phyloP scores from a whole-genome alignment of 2,888 invertebrate genomes.

The Palloptera scutellata region DNA sequence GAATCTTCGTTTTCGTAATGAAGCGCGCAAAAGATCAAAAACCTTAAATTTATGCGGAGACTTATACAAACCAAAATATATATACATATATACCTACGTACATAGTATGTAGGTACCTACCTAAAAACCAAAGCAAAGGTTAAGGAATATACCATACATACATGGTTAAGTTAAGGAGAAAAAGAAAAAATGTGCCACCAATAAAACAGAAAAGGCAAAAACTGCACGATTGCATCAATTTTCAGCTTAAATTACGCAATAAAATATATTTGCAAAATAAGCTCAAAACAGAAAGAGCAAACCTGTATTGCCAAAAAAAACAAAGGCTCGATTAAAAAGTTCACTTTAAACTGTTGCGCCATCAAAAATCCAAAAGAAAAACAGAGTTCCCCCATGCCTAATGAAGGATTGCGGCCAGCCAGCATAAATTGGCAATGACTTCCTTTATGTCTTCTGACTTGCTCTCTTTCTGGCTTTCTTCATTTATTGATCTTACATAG shows the following conservation, averaged over 20 bases:
- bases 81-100: conserved; percentile 6
- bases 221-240: conserved; percentile 29
- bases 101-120: too few species aligned
- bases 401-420: not conserved
- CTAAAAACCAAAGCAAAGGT: conserved; percentile 12
- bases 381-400: not conserved
- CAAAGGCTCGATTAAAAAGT: not conserved
- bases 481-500: not conserved
- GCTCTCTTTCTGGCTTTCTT: not conserved
- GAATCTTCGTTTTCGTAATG: conserved; percentile 30
- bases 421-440: too few species aligned
- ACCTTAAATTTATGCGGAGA: conserved; percentile 35
- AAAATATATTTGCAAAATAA: conserved; percentile 10
- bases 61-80: conserved; percentile 17
- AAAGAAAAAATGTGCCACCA: not conserved
- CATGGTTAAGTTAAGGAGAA: not conserved
- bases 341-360: conserved; percentile 2
- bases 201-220: not conserved
- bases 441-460: too few species aligned
- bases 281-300: not conserved
- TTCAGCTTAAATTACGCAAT: conserved; percentile 32
- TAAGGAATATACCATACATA: conserved; percentile 11
- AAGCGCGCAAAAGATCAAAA: conserved; percentile 38
- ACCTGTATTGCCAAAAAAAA: not conserved
- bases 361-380: conserved; percentile 19